phyloP scores from a whole-genome alignment of 1,140 invertebrate species.

The Drosophila arizonae region DNA sequence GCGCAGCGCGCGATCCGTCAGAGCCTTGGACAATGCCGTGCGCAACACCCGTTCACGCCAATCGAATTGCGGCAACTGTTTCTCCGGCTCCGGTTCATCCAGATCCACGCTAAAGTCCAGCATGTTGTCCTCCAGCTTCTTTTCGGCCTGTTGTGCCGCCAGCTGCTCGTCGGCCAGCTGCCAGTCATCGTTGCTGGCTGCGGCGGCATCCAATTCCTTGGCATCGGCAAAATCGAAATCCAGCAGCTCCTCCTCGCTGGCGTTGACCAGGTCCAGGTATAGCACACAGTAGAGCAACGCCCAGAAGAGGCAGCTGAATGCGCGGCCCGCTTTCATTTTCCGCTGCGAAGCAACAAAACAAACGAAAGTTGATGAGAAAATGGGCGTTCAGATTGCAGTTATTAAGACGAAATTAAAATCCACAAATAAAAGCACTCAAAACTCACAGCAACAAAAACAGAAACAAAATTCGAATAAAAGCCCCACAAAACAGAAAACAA shows the following conservation, averaged over 20 bases:
- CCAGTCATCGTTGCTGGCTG: constrained; percentile 51
- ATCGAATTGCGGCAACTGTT: constrained; percentile 61
- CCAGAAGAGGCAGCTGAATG: constrained; percentile 69
- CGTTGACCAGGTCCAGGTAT: constrained; percentile 61
- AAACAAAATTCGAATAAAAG: neutral
- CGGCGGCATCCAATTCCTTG: constrained; percentile 35
- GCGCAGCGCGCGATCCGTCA: constrained; percentile 60
- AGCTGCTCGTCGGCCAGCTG: constrained; percentile 49
- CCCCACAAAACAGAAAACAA: neutral
- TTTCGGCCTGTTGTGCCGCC: constrained; percentile 37
- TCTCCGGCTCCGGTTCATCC: constrained; percentile 64
- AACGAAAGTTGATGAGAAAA: constrained; percentile 65
- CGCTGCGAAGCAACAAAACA: constrained; percentile 35
- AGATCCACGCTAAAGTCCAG: constrained; percentile 70
- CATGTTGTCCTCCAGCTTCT: constrained; percentile 69
- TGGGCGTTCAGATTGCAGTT: constrained; percentile 64
- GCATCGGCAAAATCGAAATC: constrained; percentile 72
- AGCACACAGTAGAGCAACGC: constrained; percentile 74
- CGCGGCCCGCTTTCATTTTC: constrained; percentile 73
- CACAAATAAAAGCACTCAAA: constrained; percentile 30
- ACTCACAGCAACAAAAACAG: neutral
- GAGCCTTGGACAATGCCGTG: constrained; percentile 68
- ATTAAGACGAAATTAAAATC: constrained; percentile 61
- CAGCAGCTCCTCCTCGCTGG: constrained; percentile 65
- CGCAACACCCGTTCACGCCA: constrained; percentile 83